Evolutionary conservation across 2,888 invertebrate genomes (phyloP), one percentile per base, ranked within the genome.

Genomic region (Reticulitermes lucifugus): DNA sequence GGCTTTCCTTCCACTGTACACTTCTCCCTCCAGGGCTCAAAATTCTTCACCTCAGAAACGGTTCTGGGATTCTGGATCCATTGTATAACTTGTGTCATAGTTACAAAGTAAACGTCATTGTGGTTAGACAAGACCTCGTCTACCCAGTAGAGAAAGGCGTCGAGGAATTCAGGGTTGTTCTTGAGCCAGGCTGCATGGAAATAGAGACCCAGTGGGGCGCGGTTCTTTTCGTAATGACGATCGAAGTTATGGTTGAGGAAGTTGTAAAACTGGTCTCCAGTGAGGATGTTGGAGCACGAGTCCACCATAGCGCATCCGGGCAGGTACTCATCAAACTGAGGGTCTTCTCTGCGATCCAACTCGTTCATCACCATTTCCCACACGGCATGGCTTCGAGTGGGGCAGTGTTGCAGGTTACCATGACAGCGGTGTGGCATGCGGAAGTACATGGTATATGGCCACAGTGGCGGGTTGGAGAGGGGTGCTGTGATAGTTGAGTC

Each of bases 371-470:
- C 97, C 97, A 98, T 97, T 91, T 98, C 98, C 98, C 98, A 98
- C 65, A 98, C 97, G 80, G 98, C 97, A 91, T 98, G 98, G 87
- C 96, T 96, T 90, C 97, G 95, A 3, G 97, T 97, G 21, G 97
- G 97, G 90, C 97, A 98, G 90, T 95, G 96, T 90, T 98, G 98
- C 86, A 97, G 92, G 91, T 98, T 98, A 87, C 98, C 98, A 90
- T 98, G 97, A 89, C 98, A 98, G 86, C 96, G 94, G 91, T 98
- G 98, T 0, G 98, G 97, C 96, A 98, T 97, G 89, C 97, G 95
- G 94, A 98, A 98, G 93, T 98, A 98, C 95, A 99, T 96, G 85
- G 98, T 99, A 93, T 99, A 99, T 5, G 99, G 99, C 99, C 99
- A 99, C 88, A 98, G 94, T 83, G 98, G 98, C 35, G 97, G 97